phyloP scores from a whole-genome alignment of 2,113 vertebrate genomes.

The Equus quagga region DNA sequence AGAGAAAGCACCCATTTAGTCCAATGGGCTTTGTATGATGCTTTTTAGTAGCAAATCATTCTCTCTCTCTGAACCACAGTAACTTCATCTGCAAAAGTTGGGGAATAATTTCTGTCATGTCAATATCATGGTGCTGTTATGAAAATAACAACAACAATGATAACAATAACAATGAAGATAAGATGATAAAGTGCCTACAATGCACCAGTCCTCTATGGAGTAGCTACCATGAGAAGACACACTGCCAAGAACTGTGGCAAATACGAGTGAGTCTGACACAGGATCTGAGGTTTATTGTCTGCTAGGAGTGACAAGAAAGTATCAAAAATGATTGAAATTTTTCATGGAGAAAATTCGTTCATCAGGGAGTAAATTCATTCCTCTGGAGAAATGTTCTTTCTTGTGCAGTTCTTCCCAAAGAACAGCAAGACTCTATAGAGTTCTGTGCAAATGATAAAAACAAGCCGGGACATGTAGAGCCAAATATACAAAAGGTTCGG shows the following conservation, averaged over 20 bases:
- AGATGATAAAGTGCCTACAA: not conserved
- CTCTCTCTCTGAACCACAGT: not conserved
- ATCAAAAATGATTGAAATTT: not conserved
- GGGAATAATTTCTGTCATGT: not conserved
- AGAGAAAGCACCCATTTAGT: not conserved
- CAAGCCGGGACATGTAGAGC: not conserved
- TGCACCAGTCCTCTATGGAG: not conserved
- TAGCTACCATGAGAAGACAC: not conserved
- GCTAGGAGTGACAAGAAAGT: not conserved
- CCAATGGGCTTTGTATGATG: not conserved
- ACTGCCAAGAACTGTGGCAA: not conserved
- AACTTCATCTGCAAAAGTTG: not conserved
- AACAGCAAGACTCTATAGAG: not conserved
- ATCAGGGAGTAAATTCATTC: not conserved
- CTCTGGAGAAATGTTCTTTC: not conserved
- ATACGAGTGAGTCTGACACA: not conserved
- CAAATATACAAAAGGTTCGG: not conserved
- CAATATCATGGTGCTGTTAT: not conserved
- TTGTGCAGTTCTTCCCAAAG: slow-evolving; percentile 5
- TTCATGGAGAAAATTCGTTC: slow-evolving; percentile 8
- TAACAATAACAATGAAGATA: not conserved
- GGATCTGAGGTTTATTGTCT: not conserved
- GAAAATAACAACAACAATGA: not conserved
- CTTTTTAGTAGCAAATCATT: not conserved
- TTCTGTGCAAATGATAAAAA: not conserved